Evolutionary conservation across 1,140 invertebrate species (phyloP), one percentile per base, ranked within the genome.

Genomic region (Leptopilina boulardi): DNA sequence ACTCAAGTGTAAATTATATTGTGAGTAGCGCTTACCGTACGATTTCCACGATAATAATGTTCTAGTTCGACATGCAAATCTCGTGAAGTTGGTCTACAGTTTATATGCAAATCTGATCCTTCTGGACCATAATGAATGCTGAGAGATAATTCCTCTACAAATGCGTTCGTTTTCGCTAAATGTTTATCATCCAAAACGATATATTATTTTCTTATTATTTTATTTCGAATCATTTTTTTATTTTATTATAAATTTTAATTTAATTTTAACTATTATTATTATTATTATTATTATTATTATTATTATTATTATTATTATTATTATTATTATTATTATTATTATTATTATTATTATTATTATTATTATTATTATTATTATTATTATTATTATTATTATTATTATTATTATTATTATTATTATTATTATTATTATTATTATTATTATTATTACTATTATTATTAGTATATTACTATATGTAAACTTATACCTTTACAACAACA

Each of bases 101-200:
- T 66, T 30, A 66, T 66, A 30, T 66, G 59, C 26, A 66, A 30
- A 66, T 66, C 59, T 66, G 59, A 66, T 34, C 59, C 59, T 30
- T 66, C 59, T 15, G 59, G 23, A n/a, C 59, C 59, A n/a, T 66
- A 66, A 23, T 66, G 59, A 66, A 66, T 66, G 5, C 59, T 66
- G 26, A 66, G 23, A 30, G 59, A 26, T 23, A 66, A 30, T 26
- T 66, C 59, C 15, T 66, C 59, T 4, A 30, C 59, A 30, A 66
- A 66, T 15, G 59, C 59, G 26, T 66, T 34, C 13, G 26, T 66
- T 30, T 66, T 66, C 23, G 59, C 59, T 66, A 30, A 34, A 66
- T 30, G 23, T 30, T 30, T 2, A 5, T 9, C n/a, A 66, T 26
- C 15, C 26, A 34, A 15, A 30, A 6, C 3, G 13, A 66, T 6